Evolutionary conservation across 1,140 invertebrate genomes (phyloP).

Genomic region (Platyscapa corneri): DNA sequence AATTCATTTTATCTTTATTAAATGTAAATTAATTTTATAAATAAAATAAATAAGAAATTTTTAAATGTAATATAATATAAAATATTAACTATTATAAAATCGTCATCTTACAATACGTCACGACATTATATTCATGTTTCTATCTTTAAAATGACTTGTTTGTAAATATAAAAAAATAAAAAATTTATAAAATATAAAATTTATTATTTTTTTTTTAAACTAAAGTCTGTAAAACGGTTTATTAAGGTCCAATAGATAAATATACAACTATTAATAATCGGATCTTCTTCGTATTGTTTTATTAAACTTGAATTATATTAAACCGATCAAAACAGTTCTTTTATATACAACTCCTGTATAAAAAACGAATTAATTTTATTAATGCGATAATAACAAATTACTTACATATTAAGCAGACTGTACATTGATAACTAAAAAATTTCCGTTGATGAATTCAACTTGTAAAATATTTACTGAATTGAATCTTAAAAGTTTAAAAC

Average conservation of each 20-base stretch:
- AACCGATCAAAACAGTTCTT: background rate
- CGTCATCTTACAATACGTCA: no score
- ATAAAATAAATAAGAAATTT: background rate
- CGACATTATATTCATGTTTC: no score
- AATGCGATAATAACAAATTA: background rate
- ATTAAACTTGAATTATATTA: background rate
- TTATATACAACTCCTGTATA: background rate
- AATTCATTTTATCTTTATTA: background rate
- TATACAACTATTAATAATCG: background rate
- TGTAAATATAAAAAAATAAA: no score
- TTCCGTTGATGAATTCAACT: background rate
- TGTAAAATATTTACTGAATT: constrained; percentile 4
- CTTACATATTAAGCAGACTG: background rate
- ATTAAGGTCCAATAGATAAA: background rate
- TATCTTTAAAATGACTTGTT: no score
- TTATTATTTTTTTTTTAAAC: no score
- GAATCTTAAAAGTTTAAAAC: constrained; percentile 7
- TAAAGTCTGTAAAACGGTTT: no score
- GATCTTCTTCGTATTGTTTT: background rate
- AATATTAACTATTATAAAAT: background rate
- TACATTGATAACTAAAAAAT: background rate
- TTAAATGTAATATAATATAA: background rate
- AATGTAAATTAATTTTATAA: background rate
- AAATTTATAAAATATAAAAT: no score
- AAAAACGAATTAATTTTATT: background rate